Base-by-base conservation (phyloP, 2,888 invertebrate species). In the Yponomeuta cagnagella region DNA sequence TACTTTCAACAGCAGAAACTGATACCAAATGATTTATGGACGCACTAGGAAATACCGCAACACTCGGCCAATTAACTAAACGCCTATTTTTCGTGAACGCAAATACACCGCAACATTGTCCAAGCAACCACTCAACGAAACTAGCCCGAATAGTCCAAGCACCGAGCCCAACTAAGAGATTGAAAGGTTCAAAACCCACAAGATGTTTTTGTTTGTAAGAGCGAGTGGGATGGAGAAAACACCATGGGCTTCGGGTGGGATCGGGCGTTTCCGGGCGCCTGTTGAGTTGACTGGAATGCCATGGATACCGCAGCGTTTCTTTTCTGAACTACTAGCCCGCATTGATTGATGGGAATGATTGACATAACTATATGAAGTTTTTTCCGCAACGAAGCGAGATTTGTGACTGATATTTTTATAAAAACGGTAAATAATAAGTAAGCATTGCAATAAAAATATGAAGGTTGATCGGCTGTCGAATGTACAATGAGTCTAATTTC, bases 161-260 rank as follows among this genome's bases (percentile, higher is more conserved):
- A n/a, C 68, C 37, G 31, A 37, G 15, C 68, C 23, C 23, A 4
- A 31, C 37, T 31, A 15, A 66, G 31, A 31, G 68, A 69, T 69
- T 69, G 48, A 69, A 52, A 52, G 52, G n/a, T 48, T 48, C 68
- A 33, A 15, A 64, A 48, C 30, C 23, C 64, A 48, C 75, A 76
- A 78, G 78, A 77, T 86, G 86, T 86, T 89, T 88, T 87, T 84
- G 84, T 85, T 80, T 52, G 82, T 73, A 85, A 79, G 87, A 90
- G 83, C 74, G 86, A 84, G 90, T 90, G 75, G 73, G 82, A 80
- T 58, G 52, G 52, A 76, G 75, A 87, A 87, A 85, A 83, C 85
- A 86, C 86, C 67, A 86, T 85, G 80, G 84, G 81, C 81, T 86
- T 91, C 91, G 91, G 85, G 70, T 73, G 74, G 75, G 77, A 76